Conservation (phyloP, 2,113 vertebrate species). For the Zosterops lateralis region DNA sequence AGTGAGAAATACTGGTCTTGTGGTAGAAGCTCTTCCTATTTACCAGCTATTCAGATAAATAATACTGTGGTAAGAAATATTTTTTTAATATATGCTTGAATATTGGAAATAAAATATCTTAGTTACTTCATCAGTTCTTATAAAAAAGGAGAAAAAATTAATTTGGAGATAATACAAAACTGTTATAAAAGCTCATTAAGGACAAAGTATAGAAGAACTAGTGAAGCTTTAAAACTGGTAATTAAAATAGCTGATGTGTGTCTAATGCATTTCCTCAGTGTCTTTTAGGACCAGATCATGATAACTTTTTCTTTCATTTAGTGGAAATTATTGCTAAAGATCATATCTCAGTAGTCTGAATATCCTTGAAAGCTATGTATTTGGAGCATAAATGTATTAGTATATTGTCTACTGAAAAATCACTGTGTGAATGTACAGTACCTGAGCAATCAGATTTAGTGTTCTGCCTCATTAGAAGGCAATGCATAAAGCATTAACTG, state of each 20-base stretch:
- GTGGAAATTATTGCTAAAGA: not conserved
- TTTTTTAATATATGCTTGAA: not conserved
- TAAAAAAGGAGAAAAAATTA: not conserved
- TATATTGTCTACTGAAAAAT: not conserved
- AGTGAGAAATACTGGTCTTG: not conserved
- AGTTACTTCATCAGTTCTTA: not conserved
- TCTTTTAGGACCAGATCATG: conserved; percentile 44
- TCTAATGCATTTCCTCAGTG: conserved; percentile 54
- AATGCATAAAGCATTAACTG: not conserved
- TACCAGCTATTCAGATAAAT: not conserved
- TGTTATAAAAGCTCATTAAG: conserved; percentile 58
- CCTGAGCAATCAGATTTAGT: not conserved
- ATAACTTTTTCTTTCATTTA: conserved; percentile 8
- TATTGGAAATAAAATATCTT: conserved; percentile 24
- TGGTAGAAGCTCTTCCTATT: not conserved
- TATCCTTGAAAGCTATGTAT: not conserved
- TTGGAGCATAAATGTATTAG: not conserved
- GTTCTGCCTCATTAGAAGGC: not conserved
- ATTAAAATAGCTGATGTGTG: conserved; percentile 65
- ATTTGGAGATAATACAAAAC: conserved; percentile 42
- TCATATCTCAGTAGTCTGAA: not conserved
- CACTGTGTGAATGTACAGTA: not conserved
- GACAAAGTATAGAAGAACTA: conserved; percentile 51
- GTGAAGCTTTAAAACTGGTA: conserved; percentile 58
- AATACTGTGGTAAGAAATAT: not conserved